Evolutionary conservation across 2,113 vertebrate genomes (phyloP).

Genomic region (Ginglymostoma cirratum): DNA sequence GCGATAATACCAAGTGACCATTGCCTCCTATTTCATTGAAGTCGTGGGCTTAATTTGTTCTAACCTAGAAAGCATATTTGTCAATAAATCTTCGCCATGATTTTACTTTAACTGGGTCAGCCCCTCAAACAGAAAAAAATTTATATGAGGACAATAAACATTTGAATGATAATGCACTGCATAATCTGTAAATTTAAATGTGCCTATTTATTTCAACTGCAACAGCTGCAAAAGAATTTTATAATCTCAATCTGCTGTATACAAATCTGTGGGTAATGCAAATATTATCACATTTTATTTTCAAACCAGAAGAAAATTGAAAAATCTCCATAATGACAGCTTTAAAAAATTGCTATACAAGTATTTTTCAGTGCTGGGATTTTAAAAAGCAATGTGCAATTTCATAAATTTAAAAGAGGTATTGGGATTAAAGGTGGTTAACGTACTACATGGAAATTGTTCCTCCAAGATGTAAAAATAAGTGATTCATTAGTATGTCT

Average conservation of each 20-base stretch:
- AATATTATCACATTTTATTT: background rate
- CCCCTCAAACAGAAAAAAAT: background rate
- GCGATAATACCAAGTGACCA: too few species aligned
- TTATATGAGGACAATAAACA: background rate
- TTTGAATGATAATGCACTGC: background rate
- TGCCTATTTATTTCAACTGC: background rate
- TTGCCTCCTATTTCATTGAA: background rate
- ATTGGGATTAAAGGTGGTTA: background rate
- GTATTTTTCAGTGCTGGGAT: background rate
- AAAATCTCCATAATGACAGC: background rate
- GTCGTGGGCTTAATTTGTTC: background rate
- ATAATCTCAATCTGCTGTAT: background rate
- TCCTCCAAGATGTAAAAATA: background rate
- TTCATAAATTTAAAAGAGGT: background rate
- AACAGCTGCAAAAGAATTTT: background rate
- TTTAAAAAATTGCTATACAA: background rate
- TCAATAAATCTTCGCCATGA: background rate
- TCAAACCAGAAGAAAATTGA: background rate
- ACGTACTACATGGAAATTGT: background rate
- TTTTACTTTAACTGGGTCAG: background rate
- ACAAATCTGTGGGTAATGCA: background rate
- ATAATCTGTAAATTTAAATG: background rate
- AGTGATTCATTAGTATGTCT: background rate
- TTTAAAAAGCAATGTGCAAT: background rate
- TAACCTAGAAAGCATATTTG: background rate